Evolutionary conservation across 53 echinoderm and acorn worm species (phyloP).

Genomic region (Stichopus horrens): DNA sequence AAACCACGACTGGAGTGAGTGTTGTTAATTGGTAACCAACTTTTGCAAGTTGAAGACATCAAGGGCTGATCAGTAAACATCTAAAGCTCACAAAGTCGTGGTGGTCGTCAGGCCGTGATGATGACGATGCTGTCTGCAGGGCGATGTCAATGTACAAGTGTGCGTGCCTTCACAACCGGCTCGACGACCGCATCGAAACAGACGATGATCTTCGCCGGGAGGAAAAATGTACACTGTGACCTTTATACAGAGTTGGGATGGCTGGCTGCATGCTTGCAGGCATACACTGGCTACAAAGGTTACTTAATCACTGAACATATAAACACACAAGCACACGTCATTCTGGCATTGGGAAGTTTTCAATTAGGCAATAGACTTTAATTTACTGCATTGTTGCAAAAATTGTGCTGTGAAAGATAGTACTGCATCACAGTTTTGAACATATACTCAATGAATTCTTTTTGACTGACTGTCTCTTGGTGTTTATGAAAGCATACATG

Average conservation of each 20-base stretch:
- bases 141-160: background rate
- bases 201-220: background rate
- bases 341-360: background rate
- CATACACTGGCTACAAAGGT: constrained; percentile 1
- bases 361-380: background rate
- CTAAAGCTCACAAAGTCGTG: background rate
- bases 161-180: background rate
- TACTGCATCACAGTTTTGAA: too few relatives aligned
- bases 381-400: constrained; percentile 27
- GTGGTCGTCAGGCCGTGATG: background rate
- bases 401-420: background rate
- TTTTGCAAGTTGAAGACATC: background rate
- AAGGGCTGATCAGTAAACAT: constrained; percentile 23
- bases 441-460: too few relatives aligned
- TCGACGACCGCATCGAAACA: too few relatives aligned
- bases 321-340: background rate
- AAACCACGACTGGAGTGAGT: background rate
- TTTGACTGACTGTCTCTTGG: too few relatives aligned
- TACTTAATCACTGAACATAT: constrained; percentile 26
- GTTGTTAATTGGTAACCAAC: constrained; percentile 37
- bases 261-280: background rate
- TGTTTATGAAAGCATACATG: too few relatives aligned
- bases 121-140: background rate
- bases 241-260: constrained; percentile 36
- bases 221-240: background rate